A percentile compares a stretch with the other conserved stretches of the same genome.
These are phyloP conservation scores for Todus mexicanus DNA, from an alignment of 2,797 vertebrate genomes.

Conservation along the genomic window DNA sequence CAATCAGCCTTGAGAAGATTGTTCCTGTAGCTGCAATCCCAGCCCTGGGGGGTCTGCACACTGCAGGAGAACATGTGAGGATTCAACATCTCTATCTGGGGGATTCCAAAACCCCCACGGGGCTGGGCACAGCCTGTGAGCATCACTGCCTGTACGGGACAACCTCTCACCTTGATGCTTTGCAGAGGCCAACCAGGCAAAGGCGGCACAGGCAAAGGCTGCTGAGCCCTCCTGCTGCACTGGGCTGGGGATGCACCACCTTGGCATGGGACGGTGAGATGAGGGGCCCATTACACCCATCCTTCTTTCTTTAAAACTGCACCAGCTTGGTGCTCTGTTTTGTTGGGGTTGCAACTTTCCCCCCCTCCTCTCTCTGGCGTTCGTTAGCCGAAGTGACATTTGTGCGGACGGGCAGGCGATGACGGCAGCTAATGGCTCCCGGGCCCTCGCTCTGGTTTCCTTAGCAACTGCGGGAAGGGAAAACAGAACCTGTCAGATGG, in stretches of 20 bases:
- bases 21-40: rapidly evolving
- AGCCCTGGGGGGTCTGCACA: background rate
- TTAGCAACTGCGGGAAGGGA: constrained; percentile 81
- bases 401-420: constrained; percentile 73
- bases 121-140: background rate
- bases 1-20: too few relatives aligned
- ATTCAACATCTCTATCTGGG: rapidly evolving
- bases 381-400: constrained; percentile 69
- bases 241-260: rapidly evolving
- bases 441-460: constrained; percentile 80
- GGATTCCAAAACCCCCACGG: rapidly evolving
- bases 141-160: rapidly evolving
- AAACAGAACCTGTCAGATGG: constrained; percentile 88
- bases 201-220: background rate
- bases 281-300: rapidly evolving
- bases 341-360: background rate
- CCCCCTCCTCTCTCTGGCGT: background rate
- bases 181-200: too few relatives aligned
- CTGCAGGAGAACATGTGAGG: background rate
- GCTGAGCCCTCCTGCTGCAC: background rate
- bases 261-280: rapidly evolving
- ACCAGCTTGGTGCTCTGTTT: background rate
- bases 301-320: background rate
- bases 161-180: rapidly evolving
- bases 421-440: constrained; percentile 77